Percentiles rank a stretch among this genome's conserved stretches.
Conservation (phyloP, 2,113 vertebrate genomes). For the Cricetomys ansorgei region DNA sequence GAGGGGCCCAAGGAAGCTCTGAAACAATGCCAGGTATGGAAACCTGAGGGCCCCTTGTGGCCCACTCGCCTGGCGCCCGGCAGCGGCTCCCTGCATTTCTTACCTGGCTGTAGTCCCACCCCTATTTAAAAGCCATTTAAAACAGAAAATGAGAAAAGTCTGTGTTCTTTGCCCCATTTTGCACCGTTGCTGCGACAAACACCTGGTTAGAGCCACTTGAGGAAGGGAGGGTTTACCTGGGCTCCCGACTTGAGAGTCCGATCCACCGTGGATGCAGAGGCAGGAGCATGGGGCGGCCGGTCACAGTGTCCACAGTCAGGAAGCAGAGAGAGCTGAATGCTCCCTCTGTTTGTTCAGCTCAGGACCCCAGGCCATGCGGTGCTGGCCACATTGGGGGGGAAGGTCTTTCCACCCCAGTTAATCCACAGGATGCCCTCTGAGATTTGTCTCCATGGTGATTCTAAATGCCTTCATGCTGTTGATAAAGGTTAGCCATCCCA, state of each 20-base stretch:
- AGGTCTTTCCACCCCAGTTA: too few relatives aligned
- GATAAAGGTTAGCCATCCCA: neutral
- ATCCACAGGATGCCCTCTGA: neutral
- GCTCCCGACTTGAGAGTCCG: too few relatives aligned
- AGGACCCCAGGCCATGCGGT: neutral
- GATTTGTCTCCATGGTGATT: neutral
- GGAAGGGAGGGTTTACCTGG: neutral
- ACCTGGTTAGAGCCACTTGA: neutral
- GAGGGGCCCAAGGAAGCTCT: neutral
- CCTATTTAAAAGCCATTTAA: neutral
- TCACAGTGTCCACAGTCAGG: neutral
- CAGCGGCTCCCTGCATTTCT: neutral
- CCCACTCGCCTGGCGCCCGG: too few relatives aligned
- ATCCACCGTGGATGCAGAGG: too few relatives aligned
- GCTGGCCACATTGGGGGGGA: neutral
- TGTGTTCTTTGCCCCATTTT: neutral
- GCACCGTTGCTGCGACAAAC: too few relatives aligned
- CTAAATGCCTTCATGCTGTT: neutral
- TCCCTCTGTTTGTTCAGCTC: neutral
- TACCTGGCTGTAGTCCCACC: neutral
- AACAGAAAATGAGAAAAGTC: neutral
- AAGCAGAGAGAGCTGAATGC: neutral
- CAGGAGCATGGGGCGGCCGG: neutral
- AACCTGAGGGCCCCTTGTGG: neutral
- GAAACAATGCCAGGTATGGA: neutral